Evolutionary conservation across 2,888 invertebrate genomes (phyloP).

Genomic region (Rhopalosiphum nymphaeae): DNA sequence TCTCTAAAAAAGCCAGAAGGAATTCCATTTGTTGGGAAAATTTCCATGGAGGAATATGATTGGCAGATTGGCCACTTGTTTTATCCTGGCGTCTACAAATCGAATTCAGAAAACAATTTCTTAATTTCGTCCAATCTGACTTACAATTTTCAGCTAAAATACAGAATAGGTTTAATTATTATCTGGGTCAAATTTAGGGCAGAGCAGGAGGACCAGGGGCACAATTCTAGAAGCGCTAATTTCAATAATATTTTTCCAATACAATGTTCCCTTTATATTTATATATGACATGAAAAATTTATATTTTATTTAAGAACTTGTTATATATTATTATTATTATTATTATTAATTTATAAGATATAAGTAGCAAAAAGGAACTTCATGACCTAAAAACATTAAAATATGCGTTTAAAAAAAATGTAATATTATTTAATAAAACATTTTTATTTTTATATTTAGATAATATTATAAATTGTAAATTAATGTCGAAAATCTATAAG

Average conservation of each 20-base stretch:
- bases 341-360: too few species aligned
- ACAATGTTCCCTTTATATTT: too few species aligned
- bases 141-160: neutral
- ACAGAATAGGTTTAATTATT: neutral
- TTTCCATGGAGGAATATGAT: neutral
- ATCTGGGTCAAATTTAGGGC: neutral
- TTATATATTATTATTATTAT: too few species aligned
- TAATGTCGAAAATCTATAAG: neutral
- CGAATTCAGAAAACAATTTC: conserved; percentile 27
- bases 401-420: neutral
- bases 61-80: conserved; percentile 27
- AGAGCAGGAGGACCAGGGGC: too few species aligned
- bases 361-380: too few species aligned
- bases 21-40: conserved; percentile 29
- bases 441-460: too few species aligned
- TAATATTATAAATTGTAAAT: neutral
- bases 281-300: too few species aligned
- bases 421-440: too few species aligned
- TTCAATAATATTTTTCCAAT: neutral
- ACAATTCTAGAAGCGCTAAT: too few species aligned
- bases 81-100: neutral
- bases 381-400: too few species aligned
- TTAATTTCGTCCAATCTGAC: conserved; percentile 26
- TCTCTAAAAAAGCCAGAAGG: conserved; percentile 1
- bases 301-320: too few species aligned